Percentiles rank a stretch among this genome's conserved stretches.
Conservation (phyloP, 2,797 vertebrate species). For the Alauda arvensis region DNA sequence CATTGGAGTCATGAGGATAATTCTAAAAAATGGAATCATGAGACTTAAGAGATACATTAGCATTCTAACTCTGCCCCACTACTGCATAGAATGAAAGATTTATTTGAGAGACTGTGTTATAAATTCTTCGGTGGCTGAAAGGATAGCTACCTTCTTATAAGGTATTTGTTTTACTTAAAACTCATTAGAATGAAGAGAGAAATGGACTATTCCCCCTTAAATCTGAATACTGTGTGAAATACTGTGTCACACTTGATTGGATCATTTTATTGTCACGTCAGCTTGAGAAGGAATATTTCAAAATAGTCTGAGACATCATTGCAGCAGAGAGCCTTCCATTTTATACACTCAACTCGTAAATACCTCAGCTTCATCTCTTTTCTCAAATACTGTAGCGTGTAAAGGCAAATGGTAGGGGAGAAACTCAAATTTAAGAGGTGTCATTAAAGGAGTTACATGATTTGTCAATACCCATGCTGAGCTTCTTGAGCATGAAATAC, state of each 20-base stretch:
- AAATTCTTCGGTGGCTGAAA: neutral
- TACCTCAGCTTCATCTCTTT: neutral
- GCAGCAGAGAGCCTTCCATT: neutral
- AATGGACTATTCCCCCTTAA: neutral
- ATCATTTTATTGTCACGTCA: neutral
- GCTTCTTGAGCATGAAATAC: neutral
- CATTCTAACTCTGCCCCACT: neutral
- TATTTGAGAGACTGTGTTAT: neutral
- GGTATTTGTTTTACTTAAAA: neutral
- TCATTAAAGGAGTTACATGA: neutral
- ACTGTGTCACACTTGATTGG: neutral
- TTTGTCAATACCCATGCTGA: neutral
- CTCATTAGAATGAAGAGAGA: neutral
- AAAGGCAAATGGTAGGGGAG: slow-evolving; percentile 4
- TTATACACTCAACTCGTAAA: neutral
- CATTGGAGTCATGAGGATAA: neutral
- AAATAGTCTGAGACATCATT: neutral
- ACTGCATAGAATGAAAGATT: neutral
- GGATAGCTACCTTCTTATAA: neutral
- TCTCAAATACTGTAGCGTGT: neutral
- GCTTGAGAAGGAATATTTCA: neutral
- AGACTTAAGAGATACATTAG: neutral
- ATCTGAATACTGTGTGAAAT: neutral
- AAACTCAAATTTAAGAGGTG: slow-evolving; percentile 1
- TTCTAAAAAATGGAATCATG: neutral